Base-by-base conservation (phyloP, 2,888 invertebrate genomes). In the Minunthozetes semirufus region DNA sequence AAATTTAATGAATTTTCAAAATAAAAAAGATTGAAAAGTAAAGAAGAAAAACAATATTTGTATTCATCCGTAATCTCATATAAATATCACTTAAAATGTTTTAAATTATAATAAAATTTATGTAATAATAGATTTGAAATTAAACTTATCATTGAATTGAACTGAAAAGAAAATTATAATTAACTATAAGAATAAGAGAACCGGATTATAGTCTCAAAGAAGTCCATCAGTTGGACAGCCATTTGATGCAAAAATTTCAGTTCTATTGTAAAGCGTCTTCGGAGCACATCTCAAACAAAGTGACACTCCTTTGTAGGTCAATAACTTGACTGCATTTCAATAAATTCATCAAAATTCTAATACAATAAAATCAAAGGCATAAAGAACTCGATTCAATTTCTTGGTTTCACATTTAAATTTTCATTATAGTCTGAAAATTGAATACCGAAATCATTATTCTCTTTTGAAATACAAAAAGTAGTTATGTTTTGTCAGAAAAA, bases 321-420 rank as follows among this genome's bases (percentile, higher is more conserved):
- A 48, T 70, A 70, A 70, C 70, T 70, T 48, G 46, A 70, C 48
- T 70, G 70, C 42, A 9, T 46, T 68, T 68, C 25, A 25, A 46
- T 70, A 25, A 70, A 42, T 70, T 25, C 70, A 9, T 19, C 53
- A 19, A 22, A 53, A 19, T 53, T 53, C 19, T 53, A 53, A 5
- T n/a, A 53, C 19, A 53, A 19, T 13, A n/a, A 53, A 53, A 19
- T 53, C n/a, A 19, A 5, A 53, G 53, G 6, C n/a, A 53, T 25
- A 66, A 38, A 19, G 38, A 38, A 19, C 15, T 70, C 33, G 38
- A 48, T 25, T 70, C 46, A 70, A 13, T 48, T 70, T 70, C 46
- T 38, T 70, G 17, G 25, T 70, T 70, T 70, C 70, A 70, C 63
- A 66, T 38, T 66, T 29, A 11, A 66, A 66, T 66, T 33, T 2